Percentiles rank a stretch among this genome's conserved stretches.
Conservation (phyloP, 2,888 invertebrate genomes). For the Idaea aversata region DNA sequence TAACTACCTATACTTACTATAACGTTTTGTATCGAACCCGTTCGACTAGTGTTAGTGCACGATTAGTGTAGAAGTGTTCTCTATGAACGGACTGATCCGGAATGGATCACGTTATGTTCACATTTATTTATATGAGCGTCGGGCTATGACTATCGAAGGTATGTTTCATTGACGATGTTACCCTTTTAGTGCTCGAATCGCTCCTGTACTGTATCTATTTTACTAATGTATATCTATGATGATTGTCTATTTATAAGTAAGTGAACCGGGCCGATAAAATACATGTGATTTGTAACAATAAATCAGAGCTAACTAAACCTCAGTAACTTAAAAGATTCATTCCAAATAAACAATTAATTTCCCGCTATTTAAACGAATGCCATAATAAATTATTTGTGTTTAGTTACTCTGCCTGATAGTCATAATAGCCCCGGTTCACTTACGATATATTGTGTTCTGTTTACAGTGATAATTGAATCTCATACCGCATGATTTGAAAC, state of each 20-base stretch:
- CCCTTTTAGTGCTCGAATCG: conserved; percentile 44
- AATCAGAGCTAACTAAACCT: neutral
- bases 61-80: conserved; percentile 51
- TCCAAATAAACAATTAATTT: no score
- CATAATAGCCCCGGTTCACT: neutral
- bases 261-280: neutral
- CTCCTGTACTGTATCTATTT: conserved; percentile 55
- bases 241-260: conserved; percentile 22
- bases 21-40: conserved; percentile 40
- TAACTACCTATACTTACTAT: conserved; percentile 34
- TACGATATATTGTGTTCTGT: conserved; percentile 24
- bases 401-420: neutral
- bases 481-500: conserved; percentile 40
- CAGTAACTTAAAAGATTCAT: no score
- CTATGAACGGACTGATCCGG: conserved; percentile 28
- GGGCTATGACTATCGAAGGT: conserved; percentile 58
- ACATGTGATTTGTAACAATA: neutral
- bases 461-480: conserved; percentile 46
- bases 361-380: neutral
- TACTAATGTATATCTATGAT: conserved; percentile 49
- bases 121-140: conserved; percentile 14
- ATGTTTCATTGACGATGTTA: conserved; percentile 51
- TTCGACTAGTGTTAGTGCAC: conserved; percentile 56
- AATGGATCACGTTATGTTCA: conserved; percentile 9
- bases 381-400: neutral